phyloP scores from a whole-genome alignment of 2,797 vertebrate genomes.

The Schizopygopsis malacanthus region DNA sequence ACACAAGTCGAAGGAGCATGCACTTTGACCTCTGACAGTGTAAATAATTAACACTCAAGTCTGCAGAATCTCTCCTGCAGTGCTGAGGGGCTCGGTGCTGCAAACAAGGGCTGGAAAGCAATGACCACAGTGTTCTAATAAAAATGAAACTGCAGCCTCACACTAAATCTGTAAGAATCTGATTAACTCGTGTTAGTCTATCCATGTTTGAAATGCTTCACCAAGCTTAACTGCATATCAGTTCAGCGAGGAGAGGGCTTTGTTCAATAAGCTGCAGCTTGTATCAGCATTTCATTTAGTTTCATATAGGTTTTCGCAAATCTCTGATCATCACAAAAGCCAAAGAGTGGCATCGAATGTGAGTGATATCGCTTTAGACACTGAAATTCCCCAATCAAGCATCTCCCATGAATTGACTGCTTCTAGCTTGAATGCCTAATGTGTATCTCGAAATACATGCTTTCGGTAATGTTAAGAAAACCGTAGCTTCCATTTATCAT shows the following conservation, averaged over 20 bases:
- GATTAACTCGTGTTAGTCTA: constrained; percentile 34
- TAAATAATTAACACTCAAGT: constrained; percentile 74
- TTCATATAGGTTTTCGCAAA: not conserved
- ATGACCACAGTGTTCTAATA: constrained; percentile 59
- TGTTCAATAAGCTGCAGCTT: constrained; percentile 30
- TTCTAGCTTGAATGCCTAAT: not conserved
- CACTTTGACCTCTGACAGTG: constrained; percentile 57
- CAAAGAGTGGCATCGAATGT: not conserved
- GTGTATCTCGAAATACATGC: not conserved
- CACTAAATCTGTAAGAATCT: constrained; percentile 2
- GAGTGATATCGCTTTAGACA: not conserved
- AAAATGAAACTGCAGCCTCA: constrained; percentile 51
- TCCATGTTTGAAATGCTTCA: constrained; percentile 36
- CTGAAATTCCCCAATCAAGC: not conserved
- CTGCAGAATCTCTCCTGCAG: constrained; percentile 58
- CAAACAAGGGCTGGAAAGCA: constrained; percentile 58
- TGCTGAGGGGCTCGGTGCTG: constrained; percentile 51
- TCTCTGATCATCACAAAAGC: constrained; percentile 26
- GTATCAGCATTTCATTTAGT: constrained; percentile 38
- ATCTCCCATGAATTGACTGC: not conserved
- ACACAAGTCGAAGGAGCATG: constrained; percentile 40
- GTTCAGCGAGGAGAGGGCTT: constrained; percentile 15
- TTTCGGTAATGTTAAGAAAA: not conserved
- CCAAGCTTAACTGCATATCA: constrained; percentile 35
- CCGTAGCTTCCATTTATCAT: not conserved